Base-by-base conservation (phyloP, 2,113 vertebrate genomes). In the Rattus rattus region DNA sequence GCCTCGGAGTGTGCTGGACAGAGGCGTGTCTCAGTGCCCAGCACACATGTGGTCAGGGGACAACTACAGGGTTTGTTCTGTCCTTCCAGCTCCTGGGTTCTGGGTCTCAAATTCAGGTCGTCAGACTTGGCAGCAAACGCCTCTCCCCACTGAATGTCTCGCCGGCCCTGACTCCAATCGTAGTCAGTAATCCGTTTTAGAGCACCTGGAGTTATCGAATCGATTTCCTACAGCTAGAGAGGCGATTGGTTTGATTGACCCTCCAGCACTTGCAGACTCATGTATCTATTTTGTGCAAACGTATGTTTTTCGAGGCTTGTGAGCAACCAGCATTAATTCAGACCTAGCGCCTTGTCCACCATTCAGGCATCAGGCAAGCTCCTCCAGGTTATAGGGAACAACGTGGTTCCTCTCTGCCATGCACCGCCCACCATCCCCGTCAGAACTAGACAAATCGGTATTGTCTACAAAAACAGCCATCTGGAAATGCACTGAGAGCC, bases 401-500 rank as follows among this genome's bases (percentile, higher is more conserved):
- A 33, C 36, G 43, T 22, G 79, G 67, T 33, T 81, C 84, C 56
- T 83, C 67, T 73, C 56, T 49, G 19, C 49, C 73, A 49, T 0
- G 2, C 30, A 83, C 28, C 63, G 33, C n/a, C 33, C 30, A 26
- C 39, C 67, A 49, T 61, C 6, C 75, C 26, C 1, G 47, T 89
- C 94, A 94, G 75, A 88, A 17, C 49, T 63, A 75, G 85, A 30
- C 9, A 65, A 56, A 54, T 6, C 20, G 88, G 65, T 54, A 84
- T 11, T n/a, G 2, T 65, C 20, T 61, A 20, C 56, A 22, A 63
- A 73, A 61, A 79, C 76, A 91, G 72, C 54, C 67, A 73, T 24
- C 73, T 95, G 90, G 92, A 92, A 63, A 59, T 17, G 39, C 26
- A 36, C 75, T 73, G 61, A 30, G 84, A 28, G 80, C 70, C 88